Conservation (phyloP, 2,797 vertebrate species). For the Sardinella longiceps region DNA sequence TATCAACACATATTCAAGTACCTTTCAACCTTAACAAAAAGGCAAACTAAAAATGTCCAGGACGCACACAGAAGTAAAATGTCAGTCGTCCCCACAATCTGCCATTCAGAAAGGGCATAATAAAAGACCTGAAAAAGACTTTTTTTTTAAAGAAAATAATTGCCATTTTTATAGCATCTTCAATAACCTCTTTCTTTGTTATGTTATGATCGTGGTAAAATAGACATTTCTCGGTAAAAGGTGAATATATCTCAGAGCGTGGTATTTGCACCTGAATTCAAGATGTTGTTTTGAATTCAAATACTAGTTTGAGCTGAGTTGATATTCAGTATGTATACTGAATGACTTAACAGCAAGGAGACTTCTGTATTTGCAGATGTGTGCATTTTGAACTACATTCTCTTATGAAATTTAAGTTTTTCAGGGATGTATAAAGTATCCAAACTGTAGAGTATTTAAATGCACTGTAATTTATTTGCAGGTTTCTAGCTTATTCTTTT, state of each 20-base stretch:
- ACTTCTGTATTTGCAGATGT: not conserved
- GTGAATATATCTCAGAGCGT: not conserved
- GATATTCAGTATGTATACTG: not conserved
- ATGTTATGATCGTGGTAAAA: not conserved
- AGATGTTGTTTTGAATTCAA: not conserved
- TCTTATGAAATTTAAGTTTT: not conserved
- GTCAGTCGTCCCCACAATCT: not conserved
- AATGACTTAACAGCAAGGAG: not conserved
- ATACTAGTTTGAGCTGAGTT: not conserved
- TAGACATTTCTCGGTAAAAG: not conserved
- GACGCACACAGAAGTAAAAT: not conserved
- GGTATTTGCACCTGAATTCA: not conserved
- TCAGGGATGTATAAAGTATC: not conserved
- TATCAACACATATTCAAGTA: too few species aligned
- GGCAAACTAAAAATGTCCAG: not conserved
- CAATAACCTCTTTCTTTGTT: too few species aligned
- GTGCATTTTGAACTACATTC: not conserved
- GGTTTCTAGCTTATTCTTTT: too few species aligned
- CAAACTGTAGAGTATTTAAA: not conserved
- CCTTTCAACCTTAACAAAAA: too few species aligned
- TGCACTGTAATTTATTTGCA: not conserved
- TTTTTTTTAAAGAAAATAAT: not conserved
- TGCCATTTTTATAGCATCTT: not conserved
- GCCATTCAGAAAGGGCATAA: too few species aligned
- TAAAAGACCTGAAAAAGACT: too few species aligned